Evolutionary conservation across 2,888 invertebrate species (phyloP).

Genomic region (Lydus trimaculatus): DNA sequence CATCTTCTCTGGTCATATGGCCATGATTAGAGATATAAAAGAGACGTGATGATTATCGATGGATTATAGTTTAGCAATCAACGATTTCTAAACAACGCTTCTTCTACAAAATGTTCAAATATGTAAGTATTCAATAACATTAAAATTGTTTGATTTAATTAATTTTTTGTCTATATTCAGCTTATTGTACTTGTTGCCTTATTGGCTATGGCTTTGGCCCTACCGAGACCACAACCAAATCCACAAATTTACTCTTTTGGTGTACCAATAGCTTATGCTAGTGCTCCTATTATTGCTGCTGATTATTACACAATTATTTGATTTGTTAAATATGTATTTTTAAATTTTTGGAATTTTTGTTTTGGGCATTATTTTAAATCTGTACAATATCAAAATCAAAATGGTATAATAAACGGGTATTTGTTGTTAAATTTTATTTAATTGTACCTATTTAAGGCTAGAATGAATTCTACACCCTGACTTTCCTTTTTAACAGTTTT

Average conservation of each 20-base stretch:
- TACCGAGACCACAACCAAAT: not conserved
- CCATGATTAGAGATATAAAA: not conserved
- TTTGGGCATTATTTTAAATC: not conserved
- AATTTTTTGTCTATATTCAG: not conserved
- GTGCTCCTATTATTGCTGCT: not conserved
- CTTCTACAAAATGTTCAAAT: constrained; percentile 6
- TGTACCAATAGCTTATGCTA: not conserved
- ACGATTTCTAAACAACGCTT: not conserved
- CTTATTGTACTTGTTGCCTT: not conserved
- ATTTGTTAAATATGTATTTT: not conserved
- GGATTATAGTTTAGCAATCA: not conserved
- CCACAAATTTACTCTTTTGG: not conserved
- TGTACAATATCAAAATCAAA: not conserved
- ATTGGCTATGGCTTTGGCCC: not conserved
- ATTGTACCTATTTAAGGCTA: not conserved
- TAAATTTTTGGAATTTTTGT: no score
- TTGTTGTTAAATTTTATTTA: not conserved
- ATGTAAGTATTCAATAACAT: not conserved
- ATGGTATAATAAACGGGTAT: not conserved
- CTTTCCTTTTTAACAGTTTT: no score
- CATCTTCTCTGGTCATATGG: not conserved
- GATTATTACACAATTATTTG: not conserved
- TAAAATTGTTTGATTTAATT: not conserved
- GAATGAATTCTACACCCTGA: no score
- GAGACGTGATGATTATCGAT: not conserved